Percentiles rank a stretch among this genome's conserved stretches.
Evolutionary conservation across 2,113 vertebrate species (phyloP).

Genomic region (Columba janthina): DNA sequence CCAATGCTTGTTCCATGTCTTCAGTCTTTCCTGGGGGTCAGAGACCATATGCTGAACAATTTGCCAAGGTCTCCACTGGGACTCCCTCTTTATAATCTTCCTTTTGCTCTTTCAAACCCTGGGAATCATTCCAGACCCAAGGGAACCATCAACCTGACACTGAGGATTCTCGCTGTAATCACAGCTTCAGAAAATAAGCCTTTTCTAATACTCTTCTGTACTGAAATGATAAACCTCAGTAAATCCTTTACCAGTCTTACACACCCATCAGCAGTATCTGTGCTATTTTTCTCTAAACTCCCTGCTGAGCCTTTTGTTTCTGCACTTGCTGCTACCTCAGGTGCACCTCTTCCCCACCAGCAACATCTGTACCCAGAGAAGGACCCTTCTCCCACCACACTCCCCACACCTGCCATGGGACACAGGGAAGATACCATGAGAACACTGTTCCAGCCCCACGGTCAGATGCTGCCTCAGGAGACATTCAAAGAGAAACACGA

Average conservation of each 20-base stretch:
- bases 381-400: background rate
- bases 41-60: background rate
- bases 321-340: background rate
- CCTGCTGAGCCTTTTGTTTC: background rate
- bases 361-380: background rate
- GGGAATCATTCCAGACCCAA: background rate
- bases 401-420: background rate
- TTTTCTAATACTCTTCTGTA: constrained; percentile 6
- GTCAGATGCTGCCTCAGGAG: background rate
- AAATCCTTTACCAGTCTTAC: background rate
- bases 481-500: background rate
- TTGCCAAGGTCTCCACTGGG: background rate
- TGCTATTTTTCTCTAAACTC: background rate
- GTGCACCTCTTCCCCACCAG: background rate
- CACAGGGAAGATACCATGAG: background rate
- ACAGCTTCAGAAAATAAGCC: constrained; percentile 7
- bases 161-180: background rate
- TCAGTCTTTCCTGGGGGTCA: background rate
- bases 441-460: background rate
- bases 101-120: background rate
- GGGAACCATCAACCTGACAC: background rate
- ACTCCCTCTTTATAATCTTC: background rate
- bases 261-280: background rate
- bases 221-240: background rate
- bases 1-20: background rate